Conservation (phyloP, 2,113 vertebrate genomes). For the Aptenodytes patagonicus region DNA sequence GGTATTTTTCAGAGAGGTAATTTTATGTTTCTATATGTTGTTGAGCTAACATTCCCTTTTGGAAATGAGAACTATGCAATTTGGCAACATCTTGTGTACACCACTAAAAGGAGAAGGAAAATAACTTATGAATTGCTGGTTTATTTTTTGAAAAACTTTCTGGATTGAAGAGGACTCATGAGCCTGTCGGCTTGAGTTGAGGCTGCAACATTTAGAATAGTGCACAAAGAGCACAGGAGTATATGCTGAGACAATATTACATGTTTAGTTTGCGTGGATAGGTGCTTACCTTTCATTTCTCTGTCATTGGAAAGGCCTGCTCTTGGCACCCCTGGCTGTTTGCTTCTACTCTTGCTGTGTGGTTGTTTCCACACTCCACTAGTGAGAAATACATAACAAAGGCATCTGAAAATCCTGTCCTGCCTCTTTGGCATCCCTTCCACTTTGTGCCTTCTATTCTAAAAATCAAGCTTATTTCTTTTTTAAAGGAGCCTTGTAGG, state of each 20-base stretch:
- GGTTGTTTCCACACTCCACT: neutral
- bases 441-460: neutral
- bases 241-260: neutral
- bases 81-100: neutral
- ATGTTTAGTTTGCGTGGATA: neutral
- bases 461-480: neutral
- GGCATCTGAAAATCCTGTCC: neutral
- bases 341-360: neutral
- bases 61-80: neutral
- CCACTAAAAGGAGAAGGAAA: slow-evolving; percentile 39
- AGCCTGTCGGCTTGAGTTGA: neutral
- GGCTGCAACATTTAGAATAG: neutral
- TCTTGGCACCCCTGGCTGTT: neutral
- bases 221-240: neutral
- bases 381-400: neutral
- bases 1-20: neutral
- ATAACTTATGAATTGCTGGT: slow-evolving; percentile 38
- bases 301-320: neutral
- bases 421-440: neutral
- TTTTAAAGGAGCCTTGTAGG: neutral
- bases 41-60: neutral
- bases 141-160: slow-evolving; percentile 45
- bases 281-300: neutral
- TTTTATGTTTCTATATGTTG: neutral
- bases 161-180: slow-evolving; percentile 10